Percentiles rank a stretch among this genome's conserved stretches.
Evolutionary conservation across 2,113 vertebrate genomes (phyloP).

Genomic region (Pseudorhombus dupliciocellatus): DNA sequence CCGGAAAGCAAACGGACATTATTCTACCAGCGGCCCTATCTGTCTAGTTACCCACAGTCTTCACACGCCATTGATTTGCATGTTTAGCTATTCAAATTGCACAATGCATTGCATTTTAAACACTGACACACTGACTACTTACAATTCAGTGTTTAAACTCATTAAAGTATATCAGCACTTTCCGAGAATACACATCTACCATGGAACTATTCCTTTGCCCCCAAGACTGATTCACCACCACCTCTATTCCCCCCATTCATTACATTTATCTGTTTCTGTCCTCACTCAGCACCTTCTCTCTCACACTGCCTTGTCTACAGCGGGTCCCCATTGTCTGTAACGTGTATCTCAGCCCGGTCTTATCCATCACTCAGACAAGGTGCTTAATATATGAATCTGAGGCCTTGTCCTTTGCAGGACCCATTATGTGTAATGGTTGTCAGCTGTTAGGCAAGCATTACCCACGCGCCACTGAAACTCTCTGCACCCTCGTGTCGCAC

Average conservation of each 20-base stretch:
- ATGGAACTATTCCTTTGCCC: constrained; percentile 79
- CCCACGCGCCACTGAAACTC: constrained; percentile 18
- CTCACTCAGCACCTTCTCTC: constrained; percentile 4
- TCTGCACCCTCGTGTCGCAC: constrained; percentile 34
- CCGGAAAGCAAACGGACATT: constrained; percentile 77
- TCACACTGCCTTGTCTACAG: neutral
- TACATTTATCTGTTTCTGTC: constrained; percentile 27
- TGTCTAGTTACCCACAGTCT: constrained; percentile 87
- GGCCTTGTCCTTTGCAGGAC: constrained; percentile 55
- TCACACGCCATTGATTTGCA: constrained; percentile 89
- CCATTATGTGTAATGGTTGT: constrained; percentile 63
- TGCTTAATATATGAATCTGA: constrained; percentile 58
- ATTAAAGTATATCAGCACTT: constrained; percentile 85
- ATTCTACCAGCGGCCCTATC: constrained; percentile 77
- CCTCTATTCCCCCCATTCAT: constrained; percentile 27
- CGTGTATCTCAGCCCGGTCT: constrained; percentile 42
- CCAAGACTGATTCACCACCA: constrained; percentile 37
- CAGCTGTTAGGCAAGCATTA: constrained; percentile 63
- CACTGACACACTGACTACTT: constrained; percentile 87
- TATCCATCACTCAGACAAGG: constrained; percentile 61
- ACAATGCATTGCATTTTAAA: constrained; percentile 93
- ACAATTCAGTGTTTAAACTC: constrained; percentile 90
- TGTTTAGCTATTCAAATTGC: constrained; percentile 89
- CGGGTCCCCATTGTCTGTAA: constrained; percentile 31
- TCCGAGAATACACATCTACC: constrained; percentile 72